Evolutionary conservation across 30 jellyfish, hydroid and myxozoan genomes (phyloP), one percentile per base, ranked within the genome.

Genomic region (Sanderia malayensis): DNA sequence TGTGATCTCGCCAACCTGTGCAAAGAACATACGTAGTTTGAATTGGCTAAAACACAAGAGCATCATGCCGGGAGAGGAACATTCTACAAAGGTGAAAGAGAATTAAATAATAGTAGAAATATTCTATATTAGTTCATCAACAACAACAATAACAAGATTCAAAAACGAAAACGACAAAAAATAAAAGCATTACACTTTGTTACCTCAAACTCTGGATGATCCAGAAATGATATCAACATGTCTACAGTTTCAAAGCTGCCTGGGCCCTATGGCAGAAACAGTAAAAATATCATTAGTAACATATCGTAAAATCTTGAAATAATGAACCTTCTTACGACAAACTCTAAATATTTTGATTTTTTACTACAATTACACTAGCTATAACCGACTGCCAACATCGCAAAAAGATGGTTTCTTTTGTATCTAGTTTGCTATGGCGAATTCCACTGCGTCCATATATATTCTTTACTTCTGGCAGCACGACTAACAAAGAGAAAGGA

Each of bases 171-270:
- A 60, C 13, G 21, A 60, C 13, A 2, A 20, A 27, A 4, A 60
- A 25, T 25, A 6, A 13, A 23, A 27, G 23, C 13, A 25, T 8
- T 20, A 2, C n/a, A n/a, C n/a, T 30, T 7, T 11, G 67, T 9
- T 46, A 89, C 97, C 95, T 89, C 97, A 31, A 76, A 77, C n/a
- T 89, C 89, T 0, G 95, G 94, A 58, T 83, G 87, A 32, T 78
- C 95, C 28, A 71, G 85, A 72, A 86, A 84, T 11, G 90, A 53
- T 58, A 89, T 23, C 15, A 89, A 58, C 79, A 89, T 57, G 21
- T 89, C 96, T 26, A 89, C 26, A 1, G 94, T 82, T 61, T 76
- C 63, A 26, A 84, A 67, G 30, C 83, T 83, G 15, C 91, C 97
- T 31, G 97, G 76, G 8, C 95, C 95, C 97, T 88, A n/a, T n/a